Base-by-base conservation (phyloP, 2,797 vertebrate genomes). In the Holocentrus rufus region DNA sequence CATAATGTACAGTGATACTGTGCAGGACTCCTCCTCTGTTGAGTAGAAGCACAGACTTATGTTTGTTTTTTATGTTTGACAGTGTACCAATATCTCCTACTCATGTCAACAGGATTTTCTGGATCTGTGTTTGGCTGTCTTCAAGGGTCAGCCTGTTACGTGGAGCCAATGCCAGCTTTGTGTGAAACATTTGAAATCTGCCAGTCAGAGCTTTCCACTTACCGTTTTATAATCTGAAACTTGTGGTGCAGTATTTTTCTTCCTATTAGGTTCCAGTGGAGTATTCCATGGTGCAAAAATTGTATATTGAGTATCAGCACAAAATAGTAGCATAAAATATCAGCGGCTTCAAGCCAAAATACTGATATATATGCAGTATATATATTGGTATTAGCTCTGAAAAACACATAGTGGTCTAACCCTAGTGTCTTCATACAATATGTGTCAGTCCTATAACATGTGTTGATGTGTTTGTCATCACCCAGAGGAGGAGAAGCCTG, bases 401-500 rank as follows among this genome's bases (percentile, higher is more conserved):
- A 46, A 53, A 47, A 14, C 15, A 3, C 46, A 36, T 74, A 50
- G 79, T 15, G 11, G 65, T 76, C 31, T 61, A 70, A 73, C 20
- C 22, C 50, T 69, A 5, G 15, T 10, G 34, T 79, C 57, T 69
- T 52, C 47, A 42, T 69, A 36, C 7, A 27, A 47, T 88, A 42
- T 69, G 62, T 79, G 44, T 52, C n/a, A 62, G 69, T 66, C n/a
- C 50, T 82, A 72, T 85, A 85, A 82, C 66, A 67, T 80, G 68
- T 87, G 75, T 82, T 82, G 72, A 87, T 92, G 64, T 95, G 83
- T 92, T 95, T 95, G 92, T 94, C 92, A 89, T 93, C 92, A 89
- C 92, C 88, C 93, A 99, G 97, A 96, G 90, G 91, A 96, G 82
- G 84, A 94, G 88, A 95, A 95, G 86, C 95, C 96, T 8, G 83